These are phyloP conservation scores for Coreius guichenoti DNA, from an alignment of 2,797 vertebrate genomes.

Conservation along the genomic window DNA sequence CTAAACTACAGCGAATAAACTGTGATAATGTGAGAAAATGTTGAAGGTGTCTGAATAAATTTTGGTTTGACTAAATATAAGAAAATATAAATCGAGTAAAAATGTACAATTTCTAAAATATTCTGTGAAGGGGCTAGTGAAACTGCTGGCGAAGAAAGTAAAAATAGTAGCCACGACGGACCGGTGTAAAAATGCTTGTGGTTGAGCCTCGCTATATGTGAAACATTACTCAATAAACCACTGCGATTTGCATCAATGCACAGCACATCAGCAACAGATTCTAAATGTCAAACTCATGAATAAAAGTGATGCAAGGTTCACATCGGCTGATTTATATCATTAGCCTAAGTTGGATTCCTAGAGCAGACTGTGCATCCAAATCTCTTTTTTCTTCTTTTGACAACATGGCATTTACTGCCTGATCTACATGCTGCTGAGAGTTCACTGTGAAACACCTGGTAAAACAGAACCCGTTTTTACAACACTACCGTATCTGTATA, in stretches of 20 bases:
- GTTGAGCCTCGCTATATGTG: neutral
- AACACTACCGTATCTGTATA: neutral
- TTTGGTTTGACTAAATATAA: too few species aligned
- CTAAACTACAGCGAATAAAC: too few species aligned
- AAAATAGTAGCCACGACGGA: neutral
- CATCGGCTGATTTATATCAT: conserved; percentile 39
- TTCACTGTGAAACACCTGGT: neutral
- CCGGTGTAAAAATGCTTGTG: neutral
- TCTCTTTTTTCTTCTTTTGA: conserved; percentile 17
- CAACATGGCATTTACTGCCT: conserved; percentile 26
- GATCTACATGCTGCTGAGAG: conserved; percentile 3
- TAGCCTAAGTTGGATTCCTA: conserved; percentile 17
- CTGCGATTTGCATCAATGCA: conserved; percentile 8
- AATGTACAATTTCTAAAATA: neutral
- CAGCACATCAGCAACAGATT: conserved; percentile 30
- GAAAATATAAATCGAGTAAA: neutral
- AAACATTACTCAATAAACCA: conserved; percentile 35
- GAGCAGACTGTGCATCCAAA: conserved; percentile 21
- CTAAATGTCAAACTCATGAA: conserved; percentile 53
- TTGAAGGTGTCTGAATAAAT: too few species aligned
- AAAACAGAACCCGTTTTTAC: neutral
- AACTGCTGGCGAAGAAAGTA: neutral
- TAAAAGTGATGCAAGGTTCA: conserved; percentile 44
- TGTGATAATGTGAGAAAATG: too few species aligned
- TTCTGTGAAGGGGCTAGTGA: neutral